These are phyloP conservation scores for Cettia cetti DNA, from an alignment of 2,113 vertebrate genomes.

Conservation along the genomic window DNA sequence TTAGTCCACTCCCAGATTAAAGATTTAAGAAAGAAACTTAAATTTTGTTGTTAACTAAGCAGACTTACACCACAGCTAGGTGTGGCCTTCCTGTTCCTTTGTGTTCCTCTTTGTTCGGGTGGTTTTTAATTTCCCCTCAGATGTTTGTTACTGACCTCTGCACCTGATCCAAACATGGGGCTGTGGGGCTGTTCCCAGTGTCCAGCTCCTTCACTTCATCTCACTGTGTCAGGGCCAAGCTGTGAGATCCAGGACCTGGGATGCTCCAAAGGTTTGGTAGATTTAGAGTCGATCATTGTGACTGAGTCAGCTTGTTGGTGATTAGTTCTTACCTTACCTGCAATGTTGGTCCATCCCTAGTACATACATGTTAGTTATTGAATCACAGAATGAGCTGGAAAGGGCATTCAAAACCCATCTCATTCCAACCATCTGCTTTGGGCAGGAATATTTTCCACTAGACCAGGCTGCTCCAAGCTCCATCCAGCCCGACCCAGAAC, in stretches of 20 bases:
- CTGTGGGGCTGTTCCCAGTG: not conserved
- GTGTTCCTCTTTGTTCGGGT: not conserved
- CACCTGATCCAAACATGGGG: fast-evolving
- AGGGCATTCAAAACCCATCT: not conserved
- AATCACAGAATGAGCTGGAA: not conserved
- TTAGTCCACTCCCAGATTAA: not conserved
- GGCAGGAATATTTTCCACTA: not conserved
- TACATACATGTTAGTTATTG: fast-evolving
- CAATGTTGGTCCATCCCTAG: fast-evolving
- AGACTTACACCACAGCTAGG: not conserved
- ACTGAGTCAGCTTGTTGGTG: not conserved
- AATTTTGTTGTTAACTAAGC: not conserved
- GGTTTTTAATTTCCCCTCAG: not conserved
- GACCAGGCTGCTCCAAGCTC: not conserved
- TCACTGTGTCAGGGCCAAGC: fast-evolving
- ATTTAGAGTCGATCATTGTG: not conserved
- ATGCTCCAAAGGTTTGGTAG: not conserved
- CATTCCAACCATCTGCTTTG: not conserved
- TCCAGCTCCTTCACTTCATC: fast-evolving
- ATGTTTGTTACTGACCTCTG: not conserved
- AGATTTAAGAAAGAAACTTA: not conserved
- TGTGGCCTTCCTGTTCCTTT: not conserved
- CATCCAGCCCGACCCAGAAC: not conserved
- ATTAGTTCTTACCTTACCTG: not conserved
- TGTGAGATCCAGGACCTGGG: not conserved